Conservation (phyloP, 1,140 invertebrate genomes). For the Papilio helenus region DNA sequence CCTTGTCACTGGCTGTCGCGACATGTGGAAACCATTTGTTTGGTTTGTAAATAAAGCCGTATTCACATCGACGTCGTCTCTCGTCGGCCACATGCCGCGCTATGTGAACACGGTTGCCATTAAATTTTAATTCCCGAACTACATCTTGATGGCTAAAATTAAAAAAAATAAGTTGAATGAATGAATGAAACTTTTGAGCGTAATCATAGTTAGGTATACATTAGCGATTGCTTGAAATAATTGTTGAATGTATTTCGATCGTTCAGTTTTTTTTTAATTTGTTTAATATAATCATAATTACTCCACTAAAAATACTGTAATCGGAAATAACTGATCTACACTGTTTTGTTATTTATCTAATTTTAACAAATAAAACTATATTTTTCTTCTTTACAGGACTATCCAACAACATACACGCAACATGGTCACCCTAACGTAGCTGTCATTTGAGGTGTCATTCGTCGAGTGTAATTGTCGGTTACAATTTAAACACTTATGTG, state of each 20-base stretch:
- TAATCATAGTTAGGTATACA: too few species aligned
- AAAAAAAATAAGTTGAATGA: too few species aligned
- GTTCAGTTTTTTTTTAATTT: too few species aligned
- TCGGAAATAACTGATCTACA: too few species aligned
- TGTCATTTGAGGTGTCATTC: slow-evolving; percentile 43
- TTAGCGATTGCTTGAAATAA: too few species aligned
- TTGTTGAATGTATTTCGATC: too few species aligned
- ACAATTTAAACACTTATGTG: slow-evolving; percentile 25
- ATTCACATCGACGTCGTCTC: slow-evolving; percentile 50
- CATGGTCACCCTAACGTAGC: background rate
- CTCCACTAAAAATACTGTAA: too few species aligned
- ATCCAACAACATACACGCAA: background rate
- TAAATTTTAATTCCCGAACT: background rate
- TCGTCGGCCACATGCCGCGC: slow-evolving; percentile 62
- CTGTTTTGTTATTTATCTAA: background rate
- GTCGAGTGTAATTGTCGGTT: slow-evolving; percentile 37
- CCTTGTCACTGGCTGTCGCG: slow-evolving; percentile 74
- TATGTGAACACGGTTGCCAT: slow-evolving; percentile 25
- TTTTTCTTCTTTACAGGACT: background rate
- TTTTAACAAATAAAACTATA: background rate
- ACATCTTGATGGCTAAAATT: background rate
- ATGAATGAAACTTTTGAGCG: background rate
- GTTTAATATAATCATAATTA: too few species aligned
- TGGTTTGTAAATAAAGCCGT: slow-evolving; percentile 73
- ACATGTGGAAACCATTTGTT: slow-evolving; percentile 77